Conservation (phyloP, 1,140 invertebrate species). For the Archivesica marissinica region DNA sequence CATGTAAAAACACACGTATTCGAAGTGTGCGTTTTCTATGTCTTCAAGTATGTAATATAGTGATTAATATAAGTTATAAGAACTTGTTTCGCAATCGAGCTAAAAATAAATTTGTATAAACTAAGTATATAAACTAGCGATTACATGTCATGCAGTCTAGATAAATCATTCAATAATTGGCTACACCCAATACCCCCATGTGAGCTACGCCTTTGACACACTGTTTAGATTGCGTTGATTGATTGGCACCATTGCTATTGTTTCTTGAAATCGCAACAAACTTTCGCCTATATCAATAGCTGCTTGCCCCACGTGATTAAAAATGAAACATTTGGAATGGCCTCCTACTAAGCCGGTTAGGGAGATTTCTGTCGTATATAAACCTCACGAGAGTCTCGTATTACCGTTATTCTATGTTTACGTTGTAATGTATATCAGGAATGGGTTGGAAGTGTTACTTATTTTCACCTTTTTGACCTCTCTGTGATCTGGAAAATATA, state of each 20-base stretch:
- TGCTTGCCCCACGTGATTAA: slow-evolving; percentile 15
- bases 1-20: too few species aligned
- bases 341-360: background rate
- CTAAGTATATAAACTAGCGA: too few species aligned
- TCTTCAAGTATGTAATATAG: too few species aligned
- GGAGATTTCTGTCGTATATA: background rate
- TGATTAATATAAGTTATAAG: too few species aligned
- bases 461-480: slow-evolving; percentile 10
- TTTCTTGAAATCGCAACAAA: slow-evolving; percentile 19
- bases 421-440: slow-evolving; percentile 2
- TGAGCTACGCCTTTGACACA: slow-evolving; percentile 5
- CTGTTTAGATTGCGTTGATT: background rate
- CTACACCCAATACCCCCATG: slow-evolving; percentile 32
- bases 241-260: slow-evolving; percentile 15
- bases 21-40: too few species aligned
- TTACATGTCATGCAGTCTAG: too few species aligned
- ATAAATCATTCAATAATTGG: background rate
- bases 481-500: slow-evolving; percentile 20
- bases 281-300: slow-evolving; percentile 41
- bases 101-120: too few species aligned
- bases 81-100: too few species aligned
- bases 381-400: background rate
- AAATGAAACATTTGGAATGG: slow-evolving; percentile 21
- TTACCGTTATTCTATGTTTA: background rate
- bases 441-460: slow-evolving; percentile 15